phyloP scores from a whole-genome alignment of 2,888 invertebrate species.

The Melieria picta region DNA sequence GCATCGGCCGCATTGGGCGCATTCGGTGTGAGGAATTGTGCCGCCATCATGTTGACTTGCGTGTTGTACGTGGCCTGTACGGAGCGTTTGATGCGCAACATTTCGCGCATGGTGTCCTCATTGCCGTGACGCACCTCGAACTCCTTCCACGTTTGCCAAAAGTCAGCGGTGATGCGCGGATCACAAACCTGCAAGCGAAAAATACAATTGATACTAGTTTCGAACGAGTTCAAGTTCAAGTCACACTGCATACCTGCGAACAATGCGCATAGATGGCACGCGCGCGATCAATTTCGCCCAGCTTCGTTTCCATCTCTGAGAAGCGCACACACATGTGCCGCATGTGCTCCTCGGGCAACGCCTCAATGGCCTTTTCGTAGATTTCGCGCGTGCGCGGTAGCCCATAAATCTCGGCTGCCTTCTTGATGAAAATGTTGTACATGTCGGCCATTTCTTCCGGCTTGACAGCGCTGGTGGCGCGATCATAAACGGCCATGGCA shows the following conservation, averaged over 20 bases:
- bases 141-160: constrained; percentile 99
- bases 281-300: constrained; percentile 98
- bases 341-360: constrained; percentile 87
- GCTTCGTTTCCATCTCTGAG: constrained; percentile 96
- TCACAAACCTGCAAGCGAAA: constrained; percentile 74
- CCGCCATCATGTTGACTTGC: constrained; percentile 99
- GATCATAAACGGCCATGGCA: constrained; percentile 99
- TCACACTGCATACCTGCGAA: constrained; percentile 79
- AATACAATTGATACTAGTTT: neutral
- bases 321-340: constrained; percentile 96
- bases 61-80: constrained; percentile 99
- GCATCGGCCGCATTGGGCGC: constrained; percentile 79
- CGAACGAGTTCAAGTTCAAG: neutral
- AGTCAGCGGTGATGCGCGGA: constrained; percentile 92
- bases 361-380: constrained; percentile 97
- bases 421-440: constrained; percentile 98
- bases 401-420: constrained; percentile 97
- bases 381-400: constrained; percentile 96
- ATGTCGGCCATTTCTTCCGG: constrained; percentile 96
- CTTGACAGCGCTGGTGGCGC: constrained; percentile 91
- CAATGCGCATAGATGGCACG: constrained; percentile 97
- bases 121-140: constrained; percentile 99
- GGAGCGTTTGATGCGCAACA: constrained; percentile 96
- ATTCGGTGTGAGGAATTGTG: constrained; percentile 88
- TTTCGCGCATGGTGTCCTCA: constrained; percentile 99